phyloP scores from a whole-genome alignment of 2,888 invertebrate genomes.

The Macrophya annulata region DNA sequence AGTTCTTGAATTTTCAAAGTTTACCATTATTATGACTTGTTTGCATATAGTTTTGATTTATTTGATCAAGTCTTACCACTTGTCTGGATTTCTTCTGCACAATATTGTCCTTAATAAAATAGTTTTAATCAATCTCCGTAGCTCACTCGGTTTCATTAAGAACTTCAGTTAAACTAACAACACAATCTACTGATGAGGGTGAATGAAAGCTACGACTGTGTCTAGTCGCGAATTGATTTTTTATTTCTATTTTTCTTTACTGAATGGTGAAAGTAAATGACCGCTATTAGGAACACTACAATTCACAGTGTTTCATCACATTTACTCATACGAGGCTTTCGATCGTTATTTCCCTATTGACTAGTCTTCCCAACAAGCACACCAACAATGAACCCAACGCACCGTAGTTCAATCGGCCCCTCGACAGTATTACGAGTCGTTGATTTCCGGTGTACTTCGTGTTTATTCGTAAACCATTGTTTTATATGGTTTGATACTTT shows the following conservation, averaged over 20 bases:
- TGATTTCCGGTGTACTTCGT: constrained; percentile 66
- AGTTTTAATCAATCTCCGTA: constrained; percentile 69
- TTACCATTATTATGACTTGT: background rate
- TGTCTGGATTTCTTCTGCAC: constrained; percentile 70
- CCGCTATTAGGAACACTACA: background rate
- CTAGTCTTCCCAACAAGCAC: constrained; percentile 71
- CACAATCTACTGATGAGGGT: constrained; percentile 28
- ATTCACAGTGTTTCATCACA: constrained; percentile 25
- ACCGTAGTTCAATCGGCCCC: constrained; percentile 67
- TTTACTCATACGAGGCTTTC: background rate
- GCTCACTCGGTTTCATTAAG: constrained; percentile 72
- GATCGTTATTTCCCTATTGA: constrained; percentile 56
- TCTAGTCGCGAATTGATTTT: background rate
- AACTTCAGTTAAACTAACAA: constrained; percentile 52
- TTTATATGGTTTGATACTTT: constrained; percentile 74
- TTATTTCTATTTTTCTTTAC: background rate
- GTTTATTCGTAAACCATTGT: constrained; percentile 70
- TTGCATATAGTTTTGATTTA: background rate
- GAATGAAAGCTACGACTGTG: background rate
- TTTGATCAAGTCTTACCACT: constrained; percentile 64
- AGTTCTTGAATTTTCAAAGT: background rate
- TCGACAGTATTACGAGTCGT: constrained; percentile 59
- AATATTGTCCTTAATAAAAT: constrained; percentile 71
- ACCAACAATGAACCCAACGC: constrained; percentile 73
- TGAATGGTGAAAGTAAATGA: constrained; percentile 11